Conservation (phyloP, 2,888 invertebrate genomes). For the Microctonus brassicae region DNA sequence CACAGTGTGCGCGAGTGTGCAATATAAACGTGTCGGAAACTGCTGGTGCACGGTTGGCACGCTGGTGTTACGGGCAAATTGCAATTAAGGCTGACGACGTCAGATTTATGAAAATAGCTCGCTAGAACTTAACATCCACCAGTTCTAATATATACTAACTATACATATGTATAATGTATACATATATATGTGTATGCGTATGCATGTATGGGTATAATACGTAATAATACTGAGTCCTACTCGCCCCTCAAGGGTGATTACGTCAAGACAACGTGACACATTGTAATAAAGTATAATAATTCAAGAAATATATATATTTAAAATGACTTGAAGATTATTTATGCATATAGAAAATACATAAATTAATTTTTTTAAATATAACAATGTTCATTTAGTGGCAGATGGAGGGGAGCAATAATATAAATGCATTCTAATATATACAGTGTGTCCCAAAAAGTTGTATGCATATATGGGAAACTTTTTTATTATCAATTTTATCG, state of each 20-base stretch:
- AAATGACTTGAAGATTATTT: background rate
- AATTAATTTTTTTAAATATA: background rate
- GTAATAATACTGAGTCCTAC: background rate
- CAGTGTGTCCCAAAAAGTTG: too few species aligned
- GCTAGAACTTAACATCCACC: slow-evolving; percentile 25
- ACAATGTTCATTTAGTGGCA: slow-evolving; percentile 5
- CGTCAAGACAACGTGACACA: slow-evolving; percentile 3
- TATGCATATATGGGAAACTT: background rate
- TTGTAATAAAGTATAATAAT: background rate
- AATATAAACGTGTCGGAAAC: slow-evolving; percentile 49
- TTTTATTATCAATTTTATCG: too few species aligned
- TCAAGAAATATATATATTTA: background rate
- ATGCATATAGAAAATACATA: background rate
- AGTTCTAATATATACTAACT: background rate
- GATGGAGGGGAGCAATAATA: slow-evolving; percentile 6
- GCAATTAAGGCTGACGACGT: slow-evolving; percentile 57
- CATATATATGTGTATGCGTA: too few species aligned
- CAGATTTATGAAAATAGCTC: slow-evolving; percentile 56
- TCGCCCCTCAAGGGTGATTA: background rate
- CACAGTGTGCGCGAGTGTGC: slow-evolving; percentile 28
- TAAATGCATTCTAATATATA: background rate
- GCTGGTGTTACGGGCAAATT: slow-evolving; percentile 52
- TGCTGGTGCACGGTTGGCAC: slow-evolving; percentile 40
- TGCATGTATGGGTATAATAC: too few species aligned
- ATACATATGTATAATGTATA: background rate